Evolutionary conservation across 2,797 vertebrate genomes (phyloP), one percentile per base, ranked within the genome.

Genomic region (Molossus alvarezi): DNA sequence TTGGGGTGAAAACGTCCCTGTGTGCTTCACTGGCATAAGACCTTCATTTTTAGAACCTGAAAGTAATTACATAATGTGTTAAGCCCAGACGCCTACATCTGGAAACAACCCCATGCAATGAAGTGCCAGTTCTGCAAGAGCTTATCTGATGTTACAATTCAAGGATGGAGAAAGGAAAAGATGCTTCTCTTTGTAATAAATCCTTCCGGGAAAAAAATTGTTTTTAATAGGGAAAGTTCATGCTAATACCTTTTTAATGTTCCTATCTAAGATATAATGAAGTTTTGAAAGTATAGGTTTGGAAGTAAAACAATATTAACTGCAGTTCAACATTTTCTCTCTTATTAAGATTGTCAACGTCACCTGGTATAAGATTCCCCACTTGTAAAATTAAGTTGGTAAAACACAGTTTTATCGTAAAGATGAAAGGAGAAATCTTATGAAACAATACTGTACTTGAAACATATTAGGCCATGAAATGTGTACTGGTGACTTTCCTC

Each of bases 11-110:
- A 83, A 80, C 11, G 53, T 97, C 60, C 51, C 25, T 64, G n/a
- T 41, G 7, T 85, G 37, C 89, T 86, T 95, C 27, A 13, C 10
- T 88, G 69, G 15, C 45, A 87, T 25, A 29, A 64, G n/a, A 69
- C 75, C 79, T 95, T 84, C 84, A 94, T 77, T 90, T 97, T 95
- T 82, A 87, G 96, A 95, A 94, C 12, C 15, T 88, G 62, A 93
- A 75, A 95, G 81, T 91, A 87, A 96, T 94, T 76, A 95, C 0
- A 90, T 73, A 84, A 29, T 57, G n/a, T 95, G 65, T 27, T 81
- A 77, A 62, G n/a, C 55, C 77, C 55, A 89, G 23, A 95, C 17
- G 94, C 53, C 60, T 90, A 29, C 6, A 20, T 48, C 45, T 2
- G 9, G 37, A 93, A 93, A 94, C 21, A 37, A 73, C 55, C n/a